Evolutionary conservation across 2,888 invertebrate species (phyloP), one percentile per base, ranked within the genome.

Genomic region (Drosophila anomelani): DNA sequence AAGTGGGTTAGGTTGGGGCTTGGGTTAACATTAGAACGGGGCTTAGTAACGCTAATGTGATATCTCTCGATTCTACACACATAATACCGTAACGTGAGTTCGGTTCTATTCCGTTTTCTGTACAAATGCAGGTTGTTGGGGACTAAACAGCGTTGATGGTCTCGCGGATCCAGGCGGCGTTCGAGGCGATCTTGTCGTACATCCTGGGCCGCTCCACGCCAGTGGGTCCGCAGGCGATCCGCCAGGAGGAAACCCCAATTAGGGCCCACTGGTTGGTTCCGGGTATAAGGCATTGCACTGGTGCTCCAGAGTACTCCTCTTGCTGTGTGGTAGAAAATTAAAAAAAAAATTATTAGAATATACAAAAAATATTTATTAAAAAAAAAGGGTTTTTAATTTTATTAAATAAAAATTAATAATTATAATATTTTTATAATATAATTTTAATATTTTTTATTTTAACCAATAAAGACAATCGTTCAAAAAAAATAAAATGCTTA

Each of bases 261-360:
- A 97, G 91, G 0, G 95, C 95, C 97, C 97, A 97, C 86, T 94
- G 95, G 76, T 94, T 95, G 32, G 94, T 94, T 76, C 95, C 95
- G 0, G 95, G 94, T 77, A 95, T 94, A 26, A 96, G 94, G 88
- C 97, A 97, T 90, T 97, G 94, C 94, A 97, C 95, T 7, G 97
- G 96, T 92, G 96, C 96, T 17, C 97, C 97, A 9, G 97, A 96
- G 83, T 96, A 95, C 93, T 97, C 97, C 93, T 97, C 97, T 92
- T 97, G 97, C 97, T 97, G 91, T 23, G 13, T 10, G 17, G 63
- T 43, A 69, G 53, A 47, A 47, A 26, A 46, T 32, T 32, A n/a
- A 8, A 32, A 9, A 32, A 3, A 2, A 32, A 32, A 1, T 43
- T 20, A 43, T 12, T 5, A 20, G 12, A 10, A 8, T 29, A 8